Evolutionary conservation across 2,797 vertebrate genomes (phyloP).

Genomic region (Poeciliopsis infans): DNA sequence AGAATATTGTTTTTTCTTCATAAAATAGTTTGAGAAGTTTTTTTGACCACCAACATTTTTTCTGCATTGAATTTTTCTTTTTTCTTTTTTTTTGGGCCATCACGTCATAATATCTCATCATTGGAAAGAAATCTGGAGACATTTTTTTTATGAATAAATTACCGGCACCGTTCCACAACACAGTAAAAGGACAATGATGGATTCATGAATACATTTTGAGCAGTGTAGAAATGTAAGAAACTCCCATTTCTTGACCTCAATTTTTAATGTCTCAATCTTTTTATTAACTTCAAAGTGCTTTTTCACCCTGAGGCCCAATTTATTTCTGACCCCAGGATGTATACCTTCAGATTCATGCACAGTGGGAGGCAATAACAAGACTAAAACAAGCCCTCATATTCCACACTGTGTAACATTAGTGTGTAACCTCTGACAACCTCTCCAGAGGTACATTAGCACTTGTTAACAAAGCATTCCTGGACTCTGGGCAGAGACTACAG

Average conservation of each 20-base stretch:
- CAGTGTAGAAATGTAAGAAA: slow-evolving; percentile 13
- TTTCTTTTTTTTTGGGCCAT: neutral
- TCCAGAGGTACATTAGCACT: slow-evolving; percentile 49
- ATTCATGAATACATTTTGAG: slow-evolving; percentile 28
- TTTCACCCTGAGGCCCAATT: slow-evolving; percentile 38
- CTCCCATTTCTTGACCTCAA: slow-evolving; percentile 15
- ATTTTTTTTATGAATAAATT: slow-evolving; percentile 13
- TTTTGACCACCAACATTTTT: neutral
- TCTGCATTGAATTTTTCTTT: neutral
- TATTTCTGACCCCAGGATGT: slow-evolving; percentile 35
- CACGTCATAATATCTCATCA: neutral
- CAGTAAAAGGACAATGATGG: slow-evolving; percentile 7
- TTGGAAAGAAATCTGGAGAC: neutral
- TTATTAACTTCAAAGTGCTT: slow-evolving; percentile 36
- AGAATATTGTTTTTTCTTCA: neutral
- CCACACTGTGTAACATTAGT: slow-evolving; percentile 42
- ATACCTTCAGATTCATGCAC: slow-evolving; percentile 30
- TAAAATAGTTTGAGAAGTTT: neutral
- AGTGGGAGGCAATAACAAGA: slow-evolving; percentile 21
- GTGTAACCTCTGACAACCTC: slow-evolving; percentile 51
- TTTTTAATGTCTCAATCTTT: slow-evolving; percentile 26
- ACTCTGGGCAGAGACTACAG: slow-evolving; percentile 44
- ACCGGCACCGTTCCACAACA: slow-evolving; percentile 2
- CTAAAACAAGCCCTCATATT: slow-evolving; percentile 41
- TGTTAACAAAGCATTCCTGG: slow-evolving; percentile 30